phyloP scores from a whole-genome alignment of 2,888 invertebrate genomes.

The Mystacides longicornis region DNA sequence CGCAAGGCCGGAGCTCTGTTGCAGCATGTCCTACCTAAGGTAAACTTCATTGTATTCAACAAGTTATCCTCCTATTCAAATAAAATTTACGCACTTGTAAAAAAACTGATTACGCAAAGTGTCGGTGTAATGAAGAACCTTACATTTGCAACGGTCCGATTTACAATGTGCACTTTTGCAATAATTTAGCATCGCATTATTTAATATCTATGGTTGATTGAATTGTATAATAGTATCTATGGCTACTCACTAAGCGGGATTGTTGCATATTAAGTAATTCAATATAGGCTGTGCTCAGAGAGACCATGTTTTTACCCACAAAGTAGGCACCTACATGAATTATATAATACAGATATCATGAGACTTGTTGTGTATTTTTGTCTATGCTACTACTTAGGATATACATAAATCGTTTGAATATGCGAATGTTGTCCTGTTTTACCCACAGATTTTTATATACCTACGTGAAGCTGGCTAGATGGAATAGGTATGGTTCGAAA shows the following conservation, averaged over 20 bases:
- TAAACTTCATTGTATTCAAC: conserved; percentile 29
- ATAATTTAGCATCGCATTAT: neutral
- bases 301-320: neutral
- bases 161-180: neutral
- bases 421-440: too few relatives aligned
- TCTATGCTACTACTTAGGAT: too few relatives aligned
- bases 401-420: too few relatives aligned
- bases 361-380: too few relatives aligned
- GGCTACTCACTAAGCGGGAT: neutral
- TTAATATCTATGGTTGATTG: neutral
- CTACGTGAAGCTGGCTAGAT: too few relatives aligned
- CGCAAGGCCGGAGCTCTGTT: conserved; percentile 67
- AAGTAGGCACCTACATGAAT: neutral
- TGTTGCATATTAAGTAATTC: neutral
- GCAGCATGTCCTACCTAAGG: conserved; percentile 57
- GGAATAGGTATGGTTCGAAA: too few relatives aligned
- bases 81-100: neutral
- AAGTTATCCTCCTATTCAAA: neutral
- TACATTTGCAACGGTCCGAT: neutral
- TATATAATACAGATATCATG: too few relatives aligned
- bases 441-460: too few relatives aligned
- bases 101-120: neutral
- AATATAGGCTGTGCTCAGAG: neutral
- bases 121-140: neutral
- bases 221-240: neutral